These are phyloP conservation scores for Perodicticus potto DNA, from an alignment of 2,797 vertebrate genomes.

Conservation along the genomic window DNA sequence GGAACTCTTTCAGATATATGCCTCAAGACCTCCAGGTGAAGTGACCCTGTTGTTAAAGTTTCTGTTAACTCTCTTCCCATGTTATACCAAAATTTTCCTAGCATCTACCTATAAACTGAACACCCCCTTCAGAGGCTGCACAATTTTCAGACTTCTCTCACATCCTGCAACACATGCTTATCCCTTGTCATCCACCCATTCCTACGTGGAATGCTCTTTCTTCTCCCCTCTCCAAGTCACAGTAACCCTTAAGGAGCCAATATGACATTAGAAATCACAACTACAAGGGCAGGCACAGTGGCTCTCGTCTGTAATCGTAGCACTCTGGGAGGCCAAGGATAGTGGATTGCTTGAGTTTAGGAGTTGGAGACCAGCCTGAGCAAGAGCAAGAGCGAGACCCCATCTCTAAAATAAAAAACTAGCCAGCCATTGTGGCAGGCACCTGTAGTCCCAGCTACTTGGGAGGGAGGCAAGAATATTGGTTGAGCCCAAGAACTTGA, in stretches of 20 bases:
- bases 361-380: too few species aligned
- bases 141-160: constrained; percentile 22
- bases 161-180: neutral
- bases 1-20: neutral
- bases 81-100: constrained; percentile 17
- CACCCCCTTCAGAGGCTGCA: neutral
- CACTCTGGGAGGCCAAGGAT: too few species aligned
- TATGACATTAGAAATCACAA: constrained; percentile 23
- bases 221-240: constrained; percentile 26
- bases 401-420: too few species aligned
- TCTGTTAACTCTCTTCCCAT: neutral
- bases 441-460: too few species aligned
- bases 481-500: too few species aligned
- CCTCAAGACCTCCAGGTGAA: neutral
- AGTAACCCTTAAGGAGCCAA: constrained; percentile 17
- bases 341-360: too few species aligned
- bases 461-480: too few species aligned
- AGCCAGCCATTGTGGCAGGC: too few species aligned
- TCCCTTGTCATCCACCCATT: neutral
- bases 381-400: too few species aligned
- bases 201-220: constrained; percentile 20
- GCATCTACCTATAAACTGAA: constrained; percentile 14
- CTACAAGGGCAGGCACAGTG: too few species aligned
- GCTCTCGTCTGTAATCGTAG: too few species aligned
- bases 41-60: constrained; percentile 31